A percentile compares a stretch with the other conserved stretches of the same genome.
Evolutionary conservation across 2,797 vertebrate genomes (phyloP).

Genomic region (Manis pentadactyla): DNA sequence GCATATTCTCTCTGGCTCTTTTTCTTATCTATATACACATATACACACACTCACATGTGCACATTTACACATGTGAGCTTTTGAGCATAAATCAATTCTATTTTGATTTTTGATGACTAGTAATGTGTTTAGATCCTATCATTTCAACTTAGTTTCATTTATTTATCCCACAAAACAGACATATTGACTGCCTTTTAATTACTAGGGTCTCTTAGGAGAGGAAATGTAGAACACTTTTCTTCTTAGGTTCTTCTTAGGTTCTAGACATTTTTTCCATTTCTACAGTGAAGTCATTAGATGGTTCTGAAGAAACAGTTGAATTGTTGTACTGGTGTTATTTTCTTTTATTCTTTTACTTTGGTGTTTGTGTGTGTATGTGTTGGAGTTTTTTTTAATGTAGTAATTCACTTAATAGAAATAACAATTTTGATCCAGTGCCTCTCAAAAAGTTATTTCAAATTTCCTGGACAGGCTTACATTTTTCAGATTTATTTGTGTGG

Average conservation of each 20-base stretch:
- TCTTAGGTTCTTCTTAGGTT: not conserved
- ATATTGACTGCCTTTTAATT: slow-evolving; percentile 13
- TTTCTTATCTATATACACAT: not conserved
- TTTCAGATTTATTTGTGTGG: slow-evolving; percentile 29
- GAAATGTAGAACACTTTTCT: not conserved
- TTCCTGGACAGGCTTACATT: not conserved
- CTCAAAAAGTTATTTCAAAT: slow-evolving; percentile 55
- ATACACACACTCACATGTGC: not conserved
- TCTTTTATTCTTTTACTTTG: slow-evolving; percentile 48
- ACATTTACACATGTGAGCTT: not conserved
- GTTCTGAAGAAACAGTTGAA: slow-evolving; percentile 28
- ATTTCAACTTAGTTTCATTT: slow-evolving; percentile 46
- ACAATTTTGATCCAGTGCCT: slow-evolving; percentile 12
- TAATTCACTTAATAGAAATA: not conserved
- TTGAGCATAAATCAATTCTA: not conserved
- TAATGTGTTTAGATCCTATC: slow-evolving; percentile 15
- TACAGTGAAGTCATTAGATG: not conserved
- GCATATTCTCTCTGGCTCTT: not conserved
- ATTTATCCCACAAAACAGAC: slow-evolving; percentile 10
- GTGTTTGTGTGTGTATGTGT: not conserved
- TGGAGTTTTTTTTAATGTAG: not conserved
- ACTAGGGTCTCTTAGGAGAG: not conserved
- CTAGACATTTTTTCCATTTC: slow-evolving; percentile 23
- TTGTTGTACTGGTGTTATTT: not conserved
- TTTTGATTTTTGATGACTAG: slow-evolving; percentile 6